A percentile compares a stretch with the other conserved stretches of the same genome.
These are phyloP conservation scores for Drosophila birchii DNA, from an alignment of 2,888 invertebrate genomes.

Conservation along the genomic window DNA sequence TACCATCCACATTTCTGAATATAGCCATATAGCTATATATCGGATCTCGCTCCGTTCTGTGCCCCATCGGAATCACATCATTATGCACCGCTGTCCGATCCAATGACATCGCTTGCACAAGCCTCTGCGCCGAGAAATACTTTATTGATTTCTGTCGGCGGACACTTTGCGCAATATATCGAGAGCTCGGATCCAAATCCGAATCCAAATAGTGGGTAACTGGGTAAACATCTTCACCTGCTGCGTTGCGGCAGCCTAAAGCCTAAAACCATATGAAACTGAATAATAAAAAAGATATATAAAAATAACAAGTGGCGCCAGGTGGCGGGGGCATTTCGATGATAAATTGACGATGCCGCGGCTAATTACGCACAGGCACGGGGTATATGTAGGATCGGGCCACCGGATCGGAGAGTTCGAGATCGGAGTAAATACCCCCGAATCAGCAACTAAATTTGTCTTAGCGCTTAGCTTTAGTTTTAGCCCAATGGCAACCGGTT, in stretches of 20 bases:
- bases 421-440: constrained; percentile 38
- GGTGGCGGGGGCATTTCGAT: constrained; percentile 49
- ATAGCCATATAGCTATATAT: neutral
- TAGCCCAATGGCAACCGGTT: constrained; percentile 34
- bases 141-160: constrained; percentile 72
- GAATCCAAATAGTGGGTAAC: constrained; percentile 48
- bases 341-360: constrained; percentile 68
- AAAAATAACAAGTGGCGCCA: constrained; percentile 38
- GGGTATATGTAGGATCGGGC: constrained; percentile 20
- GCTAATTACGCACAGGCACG: constrained; percentile 62
- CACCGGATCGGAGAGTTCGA: constrained; percentile 34
- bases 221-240: constrained; percentile 76
- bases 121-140: constrained; percentile 36
- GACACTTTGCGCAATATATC: constrained; percentile 63
- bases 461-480: constrained; percentile 44
- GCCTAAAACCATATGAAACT: constrained; percentile 24
- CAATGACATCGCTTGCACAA: constrained; percentile 64
- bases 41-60: constrained; percentile 29
- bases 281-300: constrained; percentile 26
- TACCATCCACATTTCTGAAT: constrained; percentile 10
- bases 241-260: constrained; percentile 44
- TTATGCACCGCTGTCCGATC: constrained; percentile 71
- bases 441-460: constrained; percentile 60
- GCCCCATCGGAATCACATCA: constrained; percentile 75
- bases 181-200: constrained; percentile 56